Percentiles rank a stretch among this genome's conserved stretches.
phyloP scores from a whole-genome alignment of 2,113 vertebrate genomes.

The Isichthys henryi region DNA sequence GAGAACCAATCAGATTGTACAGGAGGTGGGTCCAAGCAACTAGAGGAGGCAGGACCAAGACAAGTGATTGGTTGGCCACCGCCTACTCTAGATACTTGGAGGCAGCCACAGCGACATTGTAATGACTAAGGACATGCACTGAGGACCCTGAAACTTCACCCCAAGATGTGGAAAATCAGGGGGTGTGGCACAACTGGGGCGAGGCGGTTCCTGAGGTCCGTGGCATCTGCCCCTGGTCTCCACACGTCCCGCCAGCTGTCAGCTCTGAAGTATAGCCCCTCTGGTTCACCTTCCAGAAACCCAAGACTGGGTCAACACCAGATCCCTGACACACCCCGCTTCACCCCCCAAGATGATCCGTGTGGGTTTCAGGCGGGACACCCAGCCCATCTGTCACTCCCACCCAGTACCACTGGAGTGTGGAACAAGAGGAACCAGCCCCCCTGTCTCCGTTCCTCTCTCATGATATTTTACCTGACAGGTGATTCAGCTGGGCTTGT shows the following conservation, averaged over 20 bases:
- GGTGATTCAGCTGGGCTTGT: not conserved
- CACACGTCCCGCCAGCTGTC: not conserved
- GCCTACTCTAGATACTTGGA: not conserved
- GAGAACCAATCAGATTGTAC: too few species aligned
- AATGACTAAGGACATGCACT: not conserved
- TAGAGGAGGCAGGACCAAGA: too few species aligned
- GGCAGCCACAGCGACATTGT: not conserved
- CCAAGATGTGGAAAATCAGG: not conserved
- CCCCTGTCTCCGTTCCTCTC: not conserved
- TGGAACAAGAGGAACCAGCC: not conserved
- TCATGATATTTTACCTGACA: not conserved
- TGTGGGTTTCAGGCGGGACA: not conserved
- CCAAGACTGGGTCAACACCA: constrained; percentile 25
- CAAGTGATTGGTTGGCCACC: too few species aligned
- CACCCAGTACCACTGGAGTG: not conserved
- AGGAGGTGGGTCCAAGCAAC: too few species aligned
- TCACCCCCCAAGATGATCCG: not conserved
- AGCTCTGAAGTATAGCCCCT: not conserved
- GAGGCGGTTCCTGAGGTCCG: not conserved
- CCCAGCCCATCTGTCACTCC: not conserved
- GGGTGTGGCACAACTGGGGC: not conserved
- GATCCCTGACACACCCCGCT: not conserved
- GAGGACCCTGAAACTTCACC: not conserved
- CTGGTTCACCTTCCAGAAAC: not conserved
- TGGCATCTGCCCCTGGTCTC: not conserved